Evolutionary conservation across 2,888 invertebrate species (phyloP).

Genomic region (Pimpla rufipes): DNA sequence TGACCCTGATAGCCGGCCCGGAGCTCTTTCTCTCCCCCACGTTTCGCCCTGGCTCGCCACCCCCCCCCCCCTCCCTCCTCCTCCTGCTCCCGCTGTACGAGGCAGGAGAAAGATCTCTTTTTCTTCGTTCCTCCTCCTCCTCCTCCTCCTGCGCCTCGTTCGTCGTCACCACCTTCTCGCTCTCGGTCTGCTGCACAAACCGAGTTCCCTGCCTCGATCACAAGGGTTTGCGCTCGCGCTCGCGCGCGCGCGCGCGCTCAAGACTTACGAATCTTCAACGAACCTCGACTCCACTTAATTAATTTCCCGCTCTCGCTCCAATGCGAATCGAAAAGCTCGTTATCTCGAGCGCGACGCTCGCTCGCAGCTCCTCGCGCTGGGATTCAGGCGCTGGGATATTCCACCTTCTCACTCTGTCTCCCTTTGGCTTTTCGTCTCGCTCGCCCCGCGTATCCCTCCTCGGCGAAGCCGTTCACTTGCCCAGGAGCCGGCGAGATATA

Average conservation of each 20-base stretch:
- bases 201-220: constrained; percentile 43
- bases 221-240: constrained; percentile 71
- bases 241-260: constrained; percentile 77
- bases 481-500: constrained; percentile 16
- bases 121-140: constrained; percentile 32
- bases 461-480: constrained; percentile 33
- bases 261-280: constrained; percentile 79
- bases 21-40: constrained; percentile 71
- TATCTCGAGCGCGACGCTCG: constrained; percentile 75
- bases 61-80: constrained; percentile 25
- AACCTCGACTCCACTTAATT: constrained; percentile 80
- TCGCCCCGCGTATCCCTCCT: constrained; percentile 61
- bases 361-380: constrained; percentile 68
- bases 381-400: constrained; percentile 10
- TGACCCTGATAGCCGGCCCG: constrained; percentile 82
- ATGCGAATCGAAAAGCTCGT: constrained; percentile 79
- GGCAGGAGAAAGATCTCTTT: constrained; percentile 59
- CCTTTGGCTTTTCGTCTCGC: too few species aligned
- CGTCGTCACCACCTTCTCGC: constrained; percentile 50
- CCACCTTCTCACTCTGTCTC: constrained; percentile 69
- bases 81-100: too few species aligned
- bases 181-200: constrained; percentile 30
- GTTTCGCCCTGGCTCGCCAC: constrained; percentile 48
- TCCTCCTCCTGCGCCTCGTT: constrained; percentile 34
- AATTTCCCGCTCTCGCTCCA: constrained; percentile 81